Conservation (phyloP, 2,113 vertebrate genomes). For the Dipodomys merriami region DNA sequence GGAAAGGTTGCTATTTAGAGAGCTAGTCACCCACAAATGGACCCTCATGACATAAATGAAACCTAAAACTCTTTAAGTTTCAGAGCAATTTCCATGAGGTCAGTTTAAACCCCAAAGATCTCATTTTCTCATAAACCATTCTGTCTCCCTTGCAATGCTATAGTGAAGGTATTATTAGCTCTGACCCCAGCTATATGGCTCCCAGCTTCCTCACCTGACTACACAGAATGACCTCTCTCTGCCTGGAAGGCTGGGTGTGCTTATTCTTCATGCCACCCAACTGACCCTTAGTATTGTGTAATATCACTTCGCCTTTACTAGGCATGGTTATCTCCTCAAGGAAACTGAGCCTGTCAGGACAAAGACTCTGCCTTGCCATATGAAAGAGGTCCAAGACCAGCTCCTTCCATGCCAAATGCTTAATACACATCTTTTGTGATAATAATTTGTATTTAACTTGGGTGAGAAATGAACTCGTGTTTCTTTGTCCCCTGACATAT, state of each 20-base stretch:
- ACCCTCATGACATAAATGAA: background rate
- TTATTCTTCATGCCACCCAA: background rate
- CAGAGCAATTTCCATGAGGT: slow-evolving; percentile 36
- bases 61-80: background rate
- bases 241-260: slow-evolving; percentile 14
- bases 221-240: background rate
- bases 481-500: background rate
- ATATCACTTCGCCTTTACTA: background rate
- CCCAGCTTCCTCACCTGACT: slow-evolving; percentile 39
- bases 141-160: background rate
- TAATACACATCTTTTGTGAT: background rate
- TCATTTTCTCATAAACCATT: background rate
- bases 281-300: background rate
- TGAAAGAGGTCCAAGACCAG: background rate
- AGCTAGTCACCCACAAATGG: slow-evolving; percentile 17
- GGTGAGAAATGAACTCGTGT: background rate
- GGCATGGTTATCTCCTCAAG: background rate
- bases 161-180: slow-evolving; percentile 62
- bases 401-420: background rate
- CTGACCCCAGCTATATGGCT: background rate
- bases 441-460: background rate
- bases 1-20: background rate
- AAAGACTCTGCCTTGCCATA: background rate
- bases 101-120: background rate
- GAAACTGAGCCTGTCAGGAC: background rate